phyloP scores from a whole-genome alignment of 2,797 vertebrate genomes.

The Eospalax fontanierii region DNA sequence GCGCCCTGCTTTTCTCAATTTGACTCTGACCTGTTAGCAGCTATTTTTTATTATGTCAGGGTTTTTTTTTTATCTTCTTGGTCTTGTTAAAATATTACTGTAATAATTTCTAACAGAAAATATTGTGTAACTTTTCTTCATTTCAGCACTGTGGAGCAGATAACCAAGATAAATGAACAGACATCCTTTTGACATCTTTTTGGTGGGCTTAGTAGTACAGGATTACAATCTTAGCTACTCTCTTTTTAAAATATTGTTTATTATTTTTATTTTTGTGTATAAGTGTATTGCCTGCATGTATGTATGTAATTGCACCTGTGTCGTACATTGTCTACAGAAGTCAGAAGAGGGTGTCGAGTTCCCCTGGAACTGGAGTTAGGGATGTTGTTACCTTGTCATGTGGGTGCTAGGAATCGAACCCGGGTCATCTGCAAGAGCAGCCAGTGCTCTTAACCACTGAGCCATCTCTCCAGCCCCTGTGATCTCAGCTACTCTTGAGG shows the following conservation, averaged over 20 bases:
- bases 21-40: slow-evolving; percentile 67
- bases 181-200: neutral
- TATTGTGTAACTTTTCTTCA: slow-evolving; percentile 72
- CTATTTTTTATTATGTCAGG: slow-evolving; percentile 79
- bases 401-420: no score
- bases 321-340: no score
- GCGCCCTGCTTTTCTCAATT: slow-evolving; percentile 74
- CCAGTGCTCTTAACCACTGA: no score
- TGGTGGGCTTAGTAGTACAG: neutral
- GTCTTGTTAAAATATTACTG: slow-evolving; percentile 78
- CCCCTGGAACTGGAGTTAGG: no score
- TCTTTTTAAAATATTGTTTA: neutral
- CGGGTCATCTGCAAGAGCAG: no score
- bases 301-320: no score
- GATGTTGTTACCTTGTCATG: no score
- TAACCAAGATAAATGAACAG: slow-evolving; percentile 69
- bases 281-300: no score
- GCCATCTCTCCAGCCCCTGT: neutral
- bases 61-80: neutral
- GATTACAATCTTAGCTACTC: neutral
- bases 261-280: no score
- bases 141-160: slow-evolving; percentile 61
- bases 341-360: no score
- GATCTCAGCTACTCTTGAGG: neutral
- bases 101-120: slow-evolving; percentile 69